phyloP scores from a whole-genome alignment of 2,113 vertebrate species.

The Myanophis thanlyinensis region DNA sequence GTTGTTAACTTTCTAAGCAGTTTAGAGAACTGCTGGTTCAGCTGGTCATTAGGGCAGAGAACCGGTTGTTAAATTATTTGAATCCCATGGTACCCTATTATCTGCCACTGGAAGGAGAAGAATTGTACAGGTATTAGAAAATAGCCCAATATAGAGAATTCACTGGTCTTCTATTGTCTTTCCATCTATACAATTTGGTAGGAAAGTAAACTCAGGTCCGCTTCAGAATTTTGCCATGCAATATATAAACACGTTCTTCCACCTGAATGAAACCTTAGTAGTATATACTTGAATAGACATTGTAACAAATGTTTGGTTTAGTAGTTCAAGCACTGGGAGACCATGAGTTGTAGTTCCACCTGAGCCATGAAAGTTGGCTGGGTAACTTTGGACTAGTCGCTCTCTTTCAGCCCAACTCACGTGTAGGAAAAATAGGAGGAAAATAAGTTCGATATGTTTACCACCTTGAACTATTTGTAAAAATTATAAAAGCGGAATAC shows the following conservation, averaged over 20 bases:
- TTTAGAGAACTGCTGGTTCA: no score
- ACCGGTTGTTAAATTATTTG: no score
- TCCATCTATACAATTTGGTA: neutral
- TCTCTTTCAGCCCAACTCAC: neutral
- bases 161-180: neutral
- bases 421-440: neutral
- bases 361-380: neutral
- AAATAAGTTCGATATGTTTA: neutral
- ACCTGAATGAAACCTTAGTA: neutral
- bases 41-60: no score
- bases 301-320: neutral
- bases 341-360: neutral
- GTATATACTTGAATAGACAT: neutral
- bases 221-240: neutral
- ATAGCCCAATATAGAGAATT: neutral
- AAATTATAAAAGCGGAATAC: neutral
- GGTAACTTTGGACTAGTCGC: neutral
- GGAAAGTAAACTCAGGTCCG: neutral
- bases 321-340: neutral
- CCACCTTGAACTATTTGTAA: neutral
- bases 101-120: neutral
- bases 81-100: no score
- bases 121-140: neutral
- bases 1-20: no score
- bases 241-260: neutral